These are phyloP conservation scores for Macropis europaea DNA, from an alignment of 2,888 invertebrate species.

Conservation along the genomic window DNA sequence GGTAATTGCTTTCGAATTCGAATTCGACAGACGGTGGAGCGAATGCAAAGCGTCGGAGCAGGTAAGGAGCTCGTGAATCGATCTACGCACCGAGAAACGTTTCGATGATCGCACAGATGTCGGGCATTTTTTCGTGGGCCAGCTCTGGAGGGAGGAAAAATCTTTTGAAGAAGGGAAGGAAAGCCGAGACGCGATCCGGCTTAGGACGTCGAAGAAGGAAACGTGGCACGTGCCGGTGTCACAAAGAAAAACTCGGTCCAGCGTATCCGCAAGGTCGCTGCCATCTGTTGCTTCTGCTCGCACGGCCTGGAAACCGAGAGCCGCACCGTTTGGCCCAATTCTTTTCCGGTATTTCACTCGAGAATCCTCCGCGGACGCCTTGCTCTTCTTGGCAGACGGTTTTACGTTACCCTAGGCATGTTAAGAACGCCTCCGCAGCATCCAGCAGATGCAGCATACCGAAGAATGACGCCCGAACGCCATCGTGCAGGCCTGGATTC, in stretches of 20 bases:
- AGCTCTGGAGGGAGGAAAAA: constrained; percentile 22
- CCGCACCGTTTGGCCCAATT: constrained; percentile 31
- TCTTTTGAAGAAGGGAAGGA: constrained; percentile 33
- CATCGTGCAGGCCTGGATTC: too few species aligned
- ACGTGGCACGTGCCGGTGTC: constrained; percentile 62
- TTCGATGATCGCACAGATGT: constrained; percentile 25
- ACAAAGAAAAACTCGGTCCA: constrained; percentile 55
- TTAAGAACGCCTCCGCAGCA: not conserved
- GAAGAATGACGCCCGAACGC: too few species aligned
- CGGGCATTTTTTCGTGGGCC: not conserved
- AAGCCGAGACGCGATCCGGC: constrained; percentile 36
- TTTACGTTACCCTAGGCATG: constrained; percentile 1
- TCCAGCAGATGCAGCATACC: too few species aligned
- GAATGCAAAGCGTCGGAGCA: constrained; percentile 19
- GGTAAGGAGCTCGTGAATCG: not conserved
- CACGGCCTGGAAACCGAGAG: constrained; percentile 33
- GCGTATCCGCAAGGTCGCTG: constrained; percentile 55
- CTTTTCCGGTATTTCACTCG: constrained; percentile 26
- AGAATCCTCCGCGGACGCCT: not conserved
- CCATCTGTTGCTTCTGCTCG: constrained; percentile 60
- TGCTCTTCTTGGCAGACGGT: not conserved
- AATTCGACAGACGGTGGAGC: constrained; percentile 34
- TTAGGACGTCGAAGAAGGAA: constrained; percentile 46
- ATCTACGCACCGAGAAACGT: not conserved
- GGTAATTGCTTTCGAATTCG: constrained; percentile 37